Percentiles rank a stretch among this genome's conserved stretches.
Evolutionary conservation across 2,113 vertebrate genomes (phyloP).

Genomic region (Papio anubis): DNA sequence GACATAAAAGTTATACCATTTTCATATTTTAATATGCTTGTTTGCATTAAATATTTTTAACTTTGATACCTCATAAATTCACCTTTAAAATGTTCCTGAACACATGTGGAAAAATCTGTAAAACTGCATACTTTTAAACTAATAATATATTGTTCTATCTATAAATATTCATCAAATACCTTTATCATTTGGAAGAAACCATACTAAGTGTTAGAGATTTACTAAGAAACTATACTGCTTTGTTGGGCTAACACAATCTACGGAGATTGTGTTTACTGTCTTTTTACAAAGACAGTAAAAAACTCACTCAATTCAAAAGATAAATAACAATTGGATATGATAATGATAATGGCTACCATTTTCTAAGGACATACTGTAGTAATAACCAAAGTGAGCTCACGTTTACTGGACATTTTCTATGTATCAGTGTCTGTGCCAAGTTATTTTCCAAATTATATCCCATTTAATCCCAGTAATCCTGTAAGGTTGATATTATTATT

Average conservation of each 20-base stretch:
- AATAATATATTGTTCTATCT: constrained; percentile 23
- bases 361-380: neutral
- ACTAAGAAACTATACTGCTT: neutral
- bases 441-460: neutral
- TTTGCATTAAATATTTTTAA: constrained; percentile 38
- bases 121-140: neutral
- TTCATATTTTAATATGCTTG: neutral
- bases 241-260: neutral
- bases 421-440: neutral
- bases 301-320: neutral
- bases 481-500: neutral
- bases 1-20: neutral
- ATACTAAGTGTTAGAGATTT: neutral
- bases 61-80: neutral
- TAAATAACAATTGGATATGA: neutral
- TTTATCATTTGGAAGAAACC: neutral
- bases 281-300: neutral
- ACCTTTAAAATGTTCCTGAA: neutral
- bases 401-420: neutral
- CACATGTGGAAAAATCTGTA: neutral
- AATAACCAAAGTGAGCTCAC: neutral
- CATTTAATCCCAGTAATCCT: neutral
- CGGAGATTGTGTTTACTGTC: too few relatives aligned
- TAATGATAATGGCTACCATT: neutral
- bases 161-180: neutral